Percentiles rank a stretch among this genome's conserved stretches.
These are phyloP conservation scores for Nymphicus hollandicus DNA, from an alignment of 2,113 vertebrate species.

Conservation along the genomic window DNA sequence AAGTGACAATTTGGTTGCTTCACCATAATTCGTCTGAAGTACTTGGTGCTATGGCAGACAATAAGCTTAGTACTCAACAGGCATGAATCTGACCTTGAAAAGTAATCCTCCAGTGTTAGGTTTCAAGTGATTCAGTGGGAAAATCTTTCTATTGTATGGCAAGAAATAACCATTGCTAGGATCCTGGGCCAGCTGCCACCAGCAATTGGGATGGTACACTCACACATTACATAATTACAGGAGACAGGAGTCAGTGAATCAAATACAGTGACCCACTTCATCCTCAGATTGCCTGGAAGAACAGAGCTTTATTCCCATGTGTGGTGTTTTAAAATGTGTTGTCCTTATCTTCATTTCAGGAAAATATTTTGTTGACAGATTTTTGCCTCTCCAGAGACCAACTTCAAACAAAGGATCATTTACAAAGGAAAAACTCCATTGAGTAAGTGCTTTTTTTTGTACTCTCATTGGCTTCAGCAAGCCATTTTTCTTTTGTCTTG, in stretches of 20 bases:
- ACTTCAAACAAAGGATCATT: constrained; percentile 5
- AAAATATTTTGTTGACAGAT: constrained; percentile 13
- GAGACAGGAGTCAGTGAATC: neutral
- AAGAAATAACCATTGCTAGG: neutral
- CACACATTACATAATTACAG: neutral
- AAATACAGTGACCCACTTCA: neutral
- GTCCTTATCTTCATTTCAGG: neutral
- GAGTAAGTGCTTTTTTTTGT: neutral
- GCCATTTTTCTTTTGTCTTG: neutral
- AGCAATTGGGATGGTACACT: neutral
- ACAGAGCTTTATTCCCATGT: neutral
- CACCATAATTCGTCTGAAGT: neutral
- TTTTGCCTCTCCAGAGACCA: neutral
- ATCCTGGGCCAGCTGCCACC: neutral
- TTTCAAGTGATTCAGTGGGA: neutral
- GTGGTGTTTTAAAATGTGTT: neutral
- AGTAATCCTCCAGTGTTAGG: neutral
- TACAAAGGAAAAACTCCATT: neutral
- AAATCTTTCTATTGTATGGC: neutral
- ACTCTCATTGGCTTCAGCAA: neutral
- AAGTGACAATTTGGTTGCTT: neutral
- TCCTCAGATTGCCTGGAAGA: neutral
- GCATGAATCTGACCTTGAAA: neutral
- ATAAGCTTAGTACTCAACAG: neutral
- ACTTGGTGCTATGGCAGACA: neutral